Conservation (phyloP, 2,888 invertebrate species). For the Napeogenes inachia region DNA sequence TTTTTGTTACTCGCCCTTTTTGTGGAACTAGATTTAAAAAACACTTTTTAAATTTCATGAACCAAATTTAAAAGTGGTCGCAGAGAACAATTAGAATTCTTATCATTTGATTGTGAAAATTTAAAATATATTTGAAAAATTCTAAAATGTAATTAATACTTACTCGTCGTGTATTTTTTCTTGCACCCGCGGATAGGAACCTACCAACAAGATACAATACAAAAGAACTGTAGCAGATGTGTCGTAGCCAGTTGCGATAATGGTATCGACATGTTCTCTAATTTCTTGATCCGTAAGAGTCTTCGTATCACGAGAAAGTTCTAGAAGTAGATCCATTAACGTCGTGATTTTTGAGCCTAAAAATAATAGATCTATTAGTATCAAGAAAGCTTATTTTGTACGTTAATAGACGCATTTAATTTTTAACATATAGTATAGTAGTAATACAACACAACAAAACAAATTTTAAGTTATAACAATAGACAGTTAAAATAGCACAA, state of each 20-base stretch:
- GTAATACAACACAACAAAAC: no score
- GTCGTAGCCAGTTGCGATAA: slow-evolving; percentile 76
- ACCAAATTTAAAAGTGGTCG: no score
- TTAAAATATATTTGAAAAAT: not conserved
- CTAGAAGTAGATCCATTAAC: slow-evolving; percentile 75
- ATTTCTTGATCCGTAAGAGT: slow-evolving; percentile 72
- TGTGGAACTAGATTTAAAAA: no score
- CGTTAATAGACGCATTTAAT: no score
- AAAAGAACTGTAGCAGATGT: slow-evolving; percentile 65
- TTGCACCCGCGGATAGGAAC: slow-evolving; percentile 61
- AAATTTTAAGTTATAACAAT: no score
- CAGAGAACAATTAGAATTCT: no score
- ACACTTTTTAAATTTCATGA: no score
- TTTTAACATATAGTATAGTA: no score
- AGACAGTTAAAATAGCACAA: no score
- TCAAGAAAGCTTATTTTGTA: no score
- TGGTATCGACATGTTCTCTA: slow-evolving; percentile 77
- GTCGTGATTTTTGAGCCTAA: slow-evolving; percentile 62
- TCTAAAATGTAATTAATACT: slow-evolving; percentile 32
- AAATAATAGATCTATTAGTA: slow-evolving; percentile 16
- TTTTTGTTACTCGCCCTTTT: no score
- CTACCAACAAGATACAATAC: slow-evolving; percentile 60
- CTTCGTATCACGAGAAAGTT: slow-evolving; percentile 39
- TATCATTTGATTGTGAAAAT: not conserved
- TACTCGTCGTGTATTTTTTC: slow-evolving; percentile 52